These are phyloP conservation scores for Pempheris klunzingeri DNA, from an alignment of 2,797 vertebrate genomes.

Conservation along the genomic window DNA sequence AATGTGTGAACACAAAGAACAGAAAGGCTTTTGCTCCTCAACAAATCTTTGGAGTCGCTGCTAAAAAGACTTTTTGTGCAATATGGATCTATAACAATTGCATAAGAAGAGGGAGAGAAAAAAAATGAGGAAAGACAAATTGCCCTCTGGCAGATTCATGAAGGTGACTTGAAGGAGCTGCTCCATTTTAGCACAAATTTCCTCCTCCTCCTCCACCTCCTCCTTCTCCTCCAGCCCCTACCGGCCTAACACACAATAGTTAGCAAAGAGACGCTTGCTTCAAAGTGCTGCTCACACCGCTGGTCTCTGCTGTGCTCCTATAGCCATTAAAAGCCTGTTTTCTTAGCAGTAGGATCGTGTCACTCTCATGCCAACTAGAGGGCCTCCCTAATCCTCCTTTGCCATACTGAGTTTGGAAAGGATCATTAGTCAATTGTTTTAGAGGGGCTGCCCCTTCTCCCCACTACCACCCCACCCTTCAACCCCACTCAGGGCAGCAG, in stretches of 20 bases:
- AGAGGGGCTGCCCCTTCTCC: constrained; percentile 50
- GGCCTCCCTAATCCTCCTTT: constrained; percentile 60
- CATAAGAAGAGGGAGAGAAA: constrained; percentile 72
- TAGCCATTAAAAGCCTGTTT: constrained; percentile 60
- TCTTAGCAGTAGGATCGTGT: constrained; percentile 65
- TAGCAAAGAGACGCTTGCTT: constrained; percentile 82
- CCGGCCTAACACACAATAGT: constrained; percentile 63
- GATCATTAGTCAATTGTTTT: constrained; percentile 49
- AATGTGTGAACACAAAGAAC: constrained; percentile 78
- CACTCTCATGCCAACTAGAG: constrained; percentile 66
- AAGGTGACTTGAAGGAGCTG: constrained; percentile 85
- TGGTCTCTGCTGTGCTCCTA: constrained; percentile 64
- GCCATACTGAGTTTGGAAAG: constrained; percentile 57
- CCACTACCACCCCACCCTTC: constrained; percentile 56
- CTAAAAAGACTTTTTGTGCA: constrained; percentile 70
- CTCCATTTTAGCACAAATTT: constrained; percentile 78
- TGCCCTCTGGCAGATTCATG: constrained; percentile 76
- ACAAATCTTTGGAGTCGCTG: constrained; percentile 74
- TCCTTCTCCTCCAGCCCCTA: constrained; percentile 55
- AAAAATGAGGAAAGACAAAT: constrained; percentile 68
- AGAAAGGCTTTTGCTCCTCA: constrained; percentile 70
- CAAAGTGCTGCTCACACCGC: constrained; percentile 78
- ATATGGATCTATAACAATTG: constrained; percentile 82
- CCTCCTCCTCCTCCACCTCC: constrained; percentile 55
- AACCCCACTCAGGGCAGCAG: constrained; percentile 82